Percentiles rank a stretch among this genome's conserved stretches.
Evolutionary conservation across 2,797 vertebrate genomes (phyloP).

Genomic region (Helostoma temminkii): DNA sequence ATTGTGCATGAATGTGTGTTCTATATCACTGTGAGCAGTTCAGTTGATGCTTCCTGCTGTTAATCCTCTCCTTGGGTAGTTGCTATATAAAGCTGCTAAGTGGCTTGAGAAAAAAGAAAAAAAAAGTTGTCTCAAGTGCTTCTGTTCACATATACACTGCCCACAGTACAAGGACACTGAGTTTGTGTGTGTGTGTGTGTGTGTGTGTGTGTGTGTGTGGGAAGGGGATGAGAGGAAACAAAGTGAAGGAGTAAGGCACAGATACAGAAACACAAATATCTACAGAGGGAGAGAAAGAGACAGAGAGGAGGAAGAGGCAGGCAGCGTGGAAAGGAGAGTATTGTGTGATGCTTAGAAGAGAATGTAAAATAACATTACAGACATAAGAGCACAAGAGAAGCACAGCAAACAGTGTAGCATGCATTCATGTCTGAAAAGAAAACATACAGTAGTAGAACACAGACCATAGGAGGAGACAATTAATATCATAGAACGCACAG

Average conservation of each 20-base stretch:
- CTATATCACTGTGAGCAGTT: slow-evolving; percentile 60
- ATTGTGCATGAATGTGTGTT: slow-evolving; percentile 39
- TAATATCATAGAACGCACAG: slow-evolving; percentile 42
- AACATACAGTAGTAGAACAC: slow-evolving; percentile 24
- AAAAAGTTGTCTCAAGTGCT: slow-evolving; percentile 79
- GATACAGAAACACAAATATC: slow-evolving; percentile 68
- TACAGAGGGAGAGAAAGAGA: slow-evolving; percentile 53
- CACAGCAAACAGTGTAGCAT: slow-evolving; percentile 35
- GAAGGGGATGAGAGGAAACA: slow-evolving; percentile 69
- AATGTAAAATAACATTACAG: slow-evolving; percentile 58
- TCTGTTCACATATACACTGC: slow-evolving; percentile 68
- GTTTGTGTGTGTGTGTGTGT: slow-evolving; percentile 70
- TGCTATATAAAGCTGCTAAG: slow-evolving; percentile 83
- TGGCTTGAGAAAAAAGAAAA: slow-evolving; percentile 69
- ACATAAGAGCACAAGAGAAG: slow-evolving; percentile 48
- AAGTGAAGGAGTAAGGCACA: slow-evolving; percentile 57
- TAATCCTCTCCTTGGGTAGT: slow-evolving; percentile 81
- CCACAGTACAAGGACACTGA: slow-evolving; percentile 74
- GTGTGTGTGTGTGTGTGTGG: slow-evolving; percentile 65
- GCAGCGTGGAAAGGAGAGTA: slow-evolving; percentile 51
- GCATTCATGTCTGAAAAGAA: slow-evolving; percentile 41
- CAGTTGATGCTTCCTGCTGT: slow-evolving; percentile 76
- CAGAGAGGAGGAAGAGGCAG: slow-evolving; percentile 41
- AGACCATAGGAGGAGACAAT: slow-evolving; percentile 45
- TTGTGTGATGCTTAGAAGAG: slow-evolving; percentile 63